Conservation (phyloP, 2,888 invertebrate genomes). For the Elysia crispata region DNA sequence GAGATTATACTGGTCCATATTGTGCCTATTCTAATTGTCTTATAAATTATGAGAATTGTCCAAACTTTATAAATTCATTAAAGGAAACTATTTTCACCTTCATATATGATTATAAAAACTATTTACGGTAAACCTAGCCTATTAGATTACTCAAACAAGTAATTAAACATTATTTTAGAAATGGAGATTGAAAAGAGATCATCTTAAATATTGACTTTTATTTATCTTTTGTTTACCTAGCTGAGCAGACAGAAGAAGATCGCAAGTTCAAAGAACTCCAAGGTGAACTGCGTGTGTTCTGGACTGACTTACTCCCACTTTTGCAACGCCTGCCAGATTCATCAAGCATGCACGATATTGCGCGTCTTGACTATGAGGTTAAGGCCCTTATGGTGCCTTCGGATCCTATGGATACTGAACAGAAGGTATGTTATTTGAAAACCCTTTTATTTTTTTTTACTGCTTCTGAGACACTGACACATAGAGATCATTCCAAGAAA, state of each 20-base stretch:
- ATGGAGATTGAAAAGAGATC: too few species aligned
- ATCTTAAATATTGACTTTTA: not conserved
- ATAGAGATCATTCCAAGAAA: not conserved
- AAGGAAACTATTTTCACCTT: too few species aligned
- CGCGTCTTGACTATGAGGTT: conserved; percentile 71
- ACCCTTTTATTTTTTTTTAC: not conserved
- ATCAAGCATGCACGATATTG: conserved; percentile 71
- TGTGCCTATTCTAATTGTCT: too few species aligned
- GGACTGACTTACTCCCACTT: conserved; percentile 70
- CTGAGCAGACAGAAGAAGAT: conserved; percentile 63
- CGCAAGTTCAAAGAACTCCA: conserved; percentile 56
- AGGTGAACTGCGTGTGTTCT: conserved; percentile 70
- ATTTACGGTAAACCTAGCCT: too few species aligned
- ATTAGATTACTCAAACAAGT: too few species aligned
- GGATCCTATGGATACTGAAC: conserved; percentile 70
- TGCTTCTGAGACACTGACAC: not conserved
- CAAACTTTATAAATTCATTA: too few species aligned
- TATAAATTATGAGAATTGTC: too few species aligned
- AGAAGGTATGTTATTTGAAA: conserved; percentile 64
- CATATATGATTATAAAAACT: too few species aligned
- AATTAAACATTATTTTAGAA: too few species aligned
- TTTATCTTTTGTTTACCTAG: not conserved
- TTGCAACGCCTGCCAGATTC: conserved; percentile 66
- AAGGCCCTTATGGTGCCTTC: conserved; percentile 68
- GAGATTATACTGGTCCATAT: too few species aligned